Conservation (phyloP, 2,113 vertebrate genomes). For the Epinephelus fuscoguttatus region DNA sequence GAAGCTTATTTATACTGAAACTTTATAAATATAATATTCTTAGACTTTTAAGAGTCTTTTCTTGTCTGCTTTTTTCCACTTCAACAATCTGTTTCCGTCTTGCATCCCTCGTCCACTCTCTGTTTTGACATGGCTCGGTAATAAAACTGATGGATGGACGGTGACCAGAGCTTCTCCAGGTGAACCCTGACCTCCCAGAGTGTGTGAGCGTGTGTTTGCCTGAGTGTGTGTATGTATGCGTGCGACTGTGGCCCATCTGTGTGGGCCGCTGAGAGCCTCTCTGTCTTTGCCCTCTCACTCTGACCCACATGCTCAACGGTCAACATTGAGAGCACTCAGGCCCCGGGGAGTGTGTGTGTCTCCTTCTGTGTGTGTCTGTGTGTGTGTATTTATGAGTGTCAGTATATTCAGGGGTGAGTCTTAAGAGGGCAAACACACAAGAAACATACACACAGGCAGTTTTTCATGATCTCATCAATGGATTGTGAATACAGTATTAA, state of each 20-base stretch:
- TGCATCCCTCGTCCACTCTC: conserved; percentile 24
- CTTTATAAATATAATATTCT: neutral
- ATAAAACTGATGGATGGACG: conserved; percentile 87
- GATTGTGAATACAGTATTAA: conserved; percentile 82
- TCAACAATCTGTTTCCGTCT: conserved; percentile 16
- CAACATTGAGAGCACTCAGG: conserved; percentile 79
- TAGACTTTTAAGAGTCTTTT: neutral
- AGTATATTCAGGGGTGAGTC: conserved; percentile 58
- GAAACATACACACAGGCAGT: conserved; percentile 39
- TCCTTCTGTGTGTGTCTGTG: conserved; percentile 31
- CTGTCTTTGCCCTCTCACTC: conserved; percentile 75
- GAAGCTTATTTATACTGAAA: neutral
- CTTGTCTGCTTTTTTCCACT: neutral
- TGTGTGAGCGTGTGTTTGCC: conserved; percentile 25
- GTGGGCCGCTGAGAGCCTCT: conserved; percentile 80
- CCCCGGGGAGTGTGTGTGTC: conserved; percentile 67
- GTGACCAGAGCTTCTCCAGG: conserved; percentile 83
- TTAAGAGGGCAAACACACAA: conserved; percentile 64
- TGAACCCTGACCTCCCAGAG: conserved; percentile 85
- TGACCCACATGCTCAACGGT: conserved; percentile 82
- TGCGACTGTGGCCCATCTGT: conserved; percentile 84
- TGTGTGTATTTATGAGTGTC: conserved; percentile 62
- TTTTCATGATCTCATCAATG: conserved; percentile 84
- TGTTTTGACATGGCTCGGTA: conserved; percentile 71
- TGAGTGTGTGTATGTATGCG: conserved; percentile 51